Evolutionary conservation across 2,113 vertebrate species (phyloP), one percentile per base, ranked within the genome.

Genomic region (Bujurquina vittata): DNA sequence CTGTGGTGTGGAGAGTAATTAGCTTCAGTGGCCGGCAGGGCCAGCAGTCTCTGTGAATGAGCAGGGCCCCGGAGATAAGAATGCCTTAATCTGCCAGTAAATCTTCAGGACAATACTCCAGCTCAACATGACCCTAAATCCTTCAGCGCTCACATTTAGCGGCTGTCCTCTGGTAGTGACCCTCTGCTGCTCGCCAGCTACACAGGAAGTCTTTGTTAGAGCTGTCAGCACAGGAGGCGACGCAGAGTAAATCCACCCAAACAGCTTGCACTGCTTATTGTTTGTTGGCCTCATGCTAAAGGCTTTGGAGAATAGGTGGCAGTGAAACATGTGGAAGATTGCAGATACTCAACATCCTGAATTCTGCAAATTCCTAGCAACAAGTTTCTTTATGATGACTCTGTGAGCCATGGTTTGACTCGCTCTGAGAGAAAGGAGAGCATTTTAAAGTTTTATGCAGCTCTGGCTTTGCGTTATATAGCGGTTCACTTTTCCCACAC

Each of bases 121-220:
- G 31, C 90, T 89, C 88, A 14, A 77, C 90, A 89, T 77, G 83
- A 91, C 43, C 79, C 86, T 81, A 91, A 90, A 89, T 81, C 88
- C 91, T 40, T 81, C 72, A 79, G 84, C 52, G 80, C 82, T 40
- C 77, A 22, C 74, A 75, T 59, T 79, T 26, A 79, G 82, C 6
- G 77, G 26, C 31, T n/a, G 63, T 49, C 86, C 60, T 60, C 61
- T 57, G 75, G 33, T 37, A 7, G 29, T 5, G 79, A 79, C 79
- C 60, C 77, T 77, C 83, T 11, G 72, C 85, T 63, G 58, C 77
- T 61, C 72, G 5, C 22, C 37, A 29, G 57, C 81, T 20, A 17
- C 73, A 63, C 84, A 84, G 87, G 72, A 87, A 81, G 80, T 81
- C 88, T 84, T 84, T 87, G 87, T 86, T 57, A 10, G 31, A 63